Evolutionary conservation across 2,888 invertebrate species (phyloP).

Genomic region (Tanypteryx hageni): DNA sequence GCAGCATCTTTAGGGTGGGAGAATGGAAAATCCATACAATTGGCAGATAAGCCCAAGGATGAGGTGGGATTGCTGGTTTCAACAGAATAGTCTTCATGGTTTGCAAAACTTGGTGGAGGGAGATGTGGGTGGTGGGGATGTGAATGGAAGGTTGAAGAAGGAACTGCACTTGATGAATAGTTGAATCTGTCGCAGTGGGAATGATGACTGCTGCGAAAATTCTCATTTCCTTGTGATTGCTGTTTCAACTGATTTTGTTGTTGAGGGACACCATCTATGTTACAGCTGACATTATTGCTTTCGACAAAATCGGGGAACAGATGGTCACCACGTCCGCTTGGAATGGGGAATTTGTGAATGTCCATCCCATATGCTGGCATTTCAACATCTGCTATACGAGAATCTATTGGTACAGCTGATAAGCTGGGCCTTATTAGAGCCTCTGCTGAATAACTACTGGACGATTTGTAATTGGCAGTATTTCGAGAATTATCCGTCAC

Average conservation of each 20-base stretch:
- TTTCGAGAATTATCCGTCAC: conserved; percentile 25
- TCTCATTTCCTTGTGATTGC: conserved; percentile 45
- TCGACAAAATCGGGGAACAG: conserved; percentile 27
- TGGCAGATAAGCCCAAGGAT: conserved; percentile 19
- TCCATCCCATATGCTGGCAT: conserved; percentile 56
- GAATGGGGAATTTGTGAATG: conserved; percentile 44
- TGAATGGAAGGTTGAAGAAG: conserved; percentile 28
- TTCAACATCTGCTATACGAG: conserved; percentile 30
- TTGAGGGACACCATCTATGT: conserved; percentile 20
- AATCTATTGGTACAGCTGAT: conserved; percentile 66
- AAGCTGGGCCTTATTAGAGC: conserved; percentile 73
- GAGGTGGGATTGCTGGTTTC: conserved; percentile 4
- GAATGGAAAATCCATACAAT: conserved; percentile 50
- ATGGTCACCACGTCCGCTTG: conserved; percentile 36
- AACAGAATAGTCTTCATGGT: conserved; percentile 33
- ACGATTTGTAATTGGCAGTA: conserved; percentile 69
- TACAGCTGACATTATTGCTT: conserved; percentile 14
- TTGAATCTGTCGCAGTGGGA: conserved; percentile 36
- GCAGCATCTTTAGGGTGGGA: conserved; percentile 5
- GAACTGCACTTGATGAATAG: conserved; percentile 31
- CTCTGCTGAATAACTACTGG: conserved; percentile 75
- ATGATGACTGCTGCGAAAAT: conserved; percentile 41
- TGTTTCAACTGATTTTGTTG: conserved; percentile 51
- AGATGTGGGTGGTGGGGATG: conserved; percentile 44
- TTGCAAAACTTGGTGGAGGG: conserved; percentile 29